A percentile compares a stretch with the other conserved stretches of the same genome.
These are phyloP conservation scores for Falco novaeseelandiae DNA, from an alignment of 2,797 vertebrate species.

Conservation along the genomic window DNA sequence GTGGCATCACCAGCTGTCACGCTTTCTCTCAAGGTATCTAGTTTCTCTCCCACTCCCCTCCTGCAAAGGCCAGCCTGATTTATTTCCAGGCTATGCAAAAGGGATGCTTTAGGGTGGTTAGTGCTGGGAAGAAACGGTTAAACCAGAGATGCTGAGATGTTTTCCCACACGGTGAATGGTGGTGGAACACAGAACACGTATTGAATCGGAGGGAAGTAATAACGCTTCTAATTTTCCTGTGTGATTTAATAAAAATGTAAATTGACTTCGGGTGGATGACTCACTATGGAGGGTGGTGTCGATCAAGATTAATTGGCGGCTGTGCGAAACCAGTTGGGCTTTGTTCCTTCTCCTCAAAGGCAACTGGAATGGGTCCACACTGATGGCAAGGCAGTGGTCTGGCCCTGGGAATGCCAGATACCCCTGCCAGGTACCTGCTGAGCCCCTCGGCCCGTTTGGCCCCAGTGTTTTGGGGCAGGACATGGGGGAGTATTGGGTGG, in stretches of 20 bases:
- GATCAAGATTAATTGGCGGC: conserved; percentile 60
- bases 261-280: conserved; percentile 44
- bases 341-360: conserved; percentile 54
- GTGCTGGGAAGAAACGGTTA: not conserved
- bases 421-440: not conserved
- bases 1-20: not conserved
- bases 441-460: rapidly evolving
- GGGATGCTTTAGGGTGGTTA: not conserved
- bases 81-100: not conserved
- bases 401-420: not conserved
- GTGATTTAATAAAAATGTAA: conserved; percentile 80
- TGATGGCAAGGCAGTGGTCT: not conserved
- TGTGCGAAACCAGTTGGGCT: conserved; percentile 54
- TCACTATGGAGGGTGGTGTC: conserved; percentile 36
- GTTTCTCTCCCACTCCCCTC: not conserved
- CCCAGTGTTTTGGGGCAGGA: not conserved
- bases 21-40: not conserved
- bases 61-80: not conserved
- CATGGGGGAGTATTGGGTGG: rapidly evolving
- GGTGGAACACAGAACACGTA: not conserved
- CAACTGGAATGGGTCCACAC: not conserved
- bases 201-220: conserved; percentile 48
- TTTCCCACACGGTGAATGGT: conserved; percentile 20
- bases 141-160: conserved; percentile 10
- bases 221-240: conserved; percentile 68